phyloP scores from a whole-genome alignment of 2,113 vertebrate genomes.

The Uropsilus gracilis region DNA sequence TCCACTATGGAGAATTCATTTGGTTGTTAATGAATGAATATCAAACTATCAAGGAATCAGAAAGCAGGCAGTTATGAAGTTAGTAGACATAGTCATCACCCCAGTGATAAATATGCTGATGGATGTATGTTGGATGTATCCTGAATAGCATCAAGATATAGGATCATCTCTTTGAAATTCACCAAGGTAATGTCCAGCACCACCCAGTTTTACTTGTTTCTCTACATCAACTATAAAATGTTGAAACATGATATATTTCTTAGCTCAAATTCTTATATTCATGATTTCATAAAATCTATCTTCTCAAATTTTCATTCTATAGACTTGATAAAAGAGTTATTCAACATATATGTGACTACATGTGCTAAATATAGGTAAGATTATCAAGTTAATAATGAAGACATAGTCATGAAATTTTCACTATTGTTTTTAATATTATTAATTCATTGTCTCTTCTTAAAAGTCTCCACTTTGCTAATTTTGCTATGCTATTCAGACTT shows the following conservation, averaged over 20 bases:
- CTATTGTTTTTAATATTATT: background rate
- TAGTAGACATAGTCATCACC: no score
- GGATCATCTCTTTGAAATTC: background rate
- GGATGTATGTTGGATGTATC: background rate
- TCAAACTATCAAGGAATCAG: background rate
- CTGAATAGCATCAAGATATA: background rate
- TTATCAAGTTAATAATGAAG: no score
- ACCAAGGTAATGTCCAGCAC: background rate
- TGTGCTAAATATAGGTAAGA: background rate
- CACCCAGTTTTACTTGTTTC: background rate
- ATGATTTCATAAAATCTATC: background rate
- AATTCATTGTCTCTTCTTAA: background rate
- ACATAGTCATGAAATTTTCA: background rate
- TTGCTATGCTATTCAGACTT: background rate
- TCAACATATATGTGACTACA: background rate
- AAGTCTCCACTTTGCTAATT: background rate
- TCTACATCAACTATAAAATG: background rate
- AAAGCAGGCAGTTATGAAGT: background rate
- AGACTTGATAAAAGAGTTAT: rapidly evolving
- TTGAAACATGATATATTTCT: background rate
- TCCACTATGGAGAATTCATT: background rate
- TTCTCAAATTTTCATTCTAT: background rate
- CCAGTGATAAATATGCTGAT: background rate
- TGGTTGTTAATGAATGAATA: background rate
- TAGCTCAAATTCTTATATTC: background rate